Base-by-base conservation (phyloP, 2,797 vertebrate genomes). In the Lophotriccus pileatus region DNA sequence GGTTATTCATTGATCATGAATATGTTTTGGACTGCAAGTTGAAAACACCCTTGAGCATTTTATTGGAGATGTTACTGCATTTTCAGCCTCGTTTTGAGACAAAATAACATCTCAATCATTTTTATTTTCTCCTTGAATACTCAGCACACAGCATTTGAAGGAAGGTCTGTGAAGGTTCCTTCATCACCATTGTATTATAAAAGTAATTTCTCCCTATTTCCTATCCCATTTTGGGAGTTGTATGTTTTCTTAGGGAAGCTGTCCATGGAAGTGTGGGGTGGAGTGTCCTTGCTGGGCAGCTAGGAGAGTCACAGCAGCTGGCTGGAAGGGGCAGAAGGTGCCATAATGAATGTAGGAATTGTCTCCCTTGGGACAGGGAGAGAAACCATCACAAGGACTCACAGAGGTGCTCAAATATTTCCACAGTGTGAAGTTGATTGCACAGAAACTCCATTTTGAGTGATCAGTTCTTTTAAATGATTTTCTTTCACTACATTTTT, bases 1-100 rank as follows among this genome's bases (percentile, higher is more conserved):
- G 77, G 41, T 97, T 96, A 93, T 94, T 96, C 87, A 96, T 90
- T 6, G 83, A 82, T 94, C 87, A 69, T 81, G 75, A 94, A 89
- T 79, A 69, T 86, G 56, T 70, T 62, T 69, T 66, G 79, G 56
- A 82, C 59, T 90, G 66, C 44, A 59, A 94, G n/a, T n/a, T 87
- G 81, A 94, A 96, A 93, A 82, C 58, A 64, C 90, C 70, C 75
- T 84, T 86, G 90, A 73, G 91, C 43, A 1, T 91, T 95, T 91
- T 94, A 68, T 50, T 77, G 68, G 77, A 87, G 74, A 89, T 49
- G 79, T 74, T 90, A 50, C 69, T 84, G 78, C 69, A 96, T 94
- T 91, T 81, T 59, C 75, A 94, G 73, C 55, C 66, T 85, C 66
- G 63, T 77, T 96, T 73, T 82, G 64, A 92, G 89, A 78, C 50